Percentiles rank a stretch among this genome's conserved stretches.
These are phyloP conservation scores for Bradypodion pumilum DNA, from an alignment of 2,797 vertebrate genomes.

Conservation along the genomic window DNA sequence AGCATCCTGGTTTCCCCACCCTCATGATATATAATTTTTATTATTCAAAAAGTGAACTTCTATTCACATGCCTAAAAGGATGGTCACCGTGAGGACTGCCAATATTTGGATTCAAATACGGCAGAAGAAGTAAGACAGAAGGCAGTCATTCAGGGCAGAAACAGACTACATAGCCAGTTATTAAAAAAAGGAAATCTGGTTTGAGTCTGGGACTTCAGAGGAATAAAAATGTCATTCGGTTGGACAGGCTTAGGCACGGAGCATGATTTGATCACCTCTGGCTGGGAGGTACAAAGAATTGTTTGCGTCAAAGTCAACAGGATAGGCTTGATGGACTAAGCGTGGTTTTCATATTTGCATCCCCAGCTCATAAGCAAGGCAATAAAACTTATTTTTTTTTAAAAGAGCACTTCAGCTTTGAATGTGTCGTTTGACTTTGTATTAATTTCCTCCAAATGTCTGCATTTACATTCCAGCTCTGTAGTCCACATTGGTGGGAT, in stretches of 20 bases:
- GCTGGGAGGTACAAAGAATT: slow-evolving; percentile 21
- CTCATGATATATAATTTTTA: too few species aligned
- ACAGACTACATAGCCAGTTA: too few species aligned
- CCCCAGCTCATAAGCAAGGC: slow-evolving; percentile 21
- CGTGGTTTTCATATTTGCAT: slow-evolving; percentile 34
- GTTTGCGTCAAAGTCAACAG: not conserved
- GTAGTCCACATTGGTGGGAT: slow-evolving; percentile 57
- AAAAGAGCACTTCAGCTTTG: slow-evolving; percentile 49
- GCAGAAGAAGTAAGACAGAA: too few species aligned
- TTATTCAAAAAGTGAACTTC: too few species aligned
- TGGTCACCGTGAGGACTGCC: too few species aligned
- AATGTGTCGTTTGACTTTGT: slow-evolving; percentile 46
- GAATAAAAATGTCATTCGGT: not conserved
- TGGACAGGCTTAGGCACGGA: not conserved
- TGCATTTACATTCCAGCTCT: not conserved
- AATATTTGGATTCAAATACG: too few species aligned
- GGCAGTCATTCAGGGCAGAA: too few species aligned
- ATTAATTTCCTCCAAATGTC: slow-evolving; percentile 59
- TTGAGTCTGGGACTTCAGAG: not conserved
- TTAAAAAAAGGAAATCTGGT: not conserved
- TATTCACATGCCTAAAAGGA: too few species aligned
- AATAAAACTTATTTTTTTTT: slow-evolving; percentile 52
- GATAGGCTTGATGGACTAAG: slow-evolving; percentile 48
- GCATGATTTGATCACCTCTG: not conserved
- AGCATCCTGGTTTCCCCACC: too few species aligned